A percentile compares a stretch with the other conserved stretches of the same genome.
phyloP scores from a whole-genome alignment of 2,888 invertebrate genomes.

The Conops quadrifasciatus region DNA sequence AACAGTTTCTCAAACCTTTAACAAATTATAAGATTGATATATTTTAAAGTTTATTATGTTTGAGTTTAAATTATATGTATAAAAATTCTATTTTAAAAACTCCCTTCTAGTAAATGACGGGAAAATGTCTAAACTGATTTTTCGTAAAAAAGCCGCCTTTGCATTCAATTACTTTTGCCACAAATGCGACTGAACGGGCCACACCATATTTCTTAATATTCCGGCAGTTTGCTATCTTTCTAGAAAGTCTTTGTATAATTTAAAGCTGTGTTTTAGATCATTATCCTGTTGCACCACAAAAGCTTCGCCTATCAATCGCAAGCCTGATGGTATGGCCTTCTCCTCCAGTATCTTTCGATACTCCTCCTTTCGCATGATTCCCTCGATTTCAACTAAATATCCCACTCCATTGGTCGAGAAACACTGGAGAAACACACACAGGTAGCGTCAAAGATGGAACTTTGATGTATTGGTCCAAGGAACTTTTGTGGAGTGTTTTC shows the following conservation, averaged over 20 bases:
- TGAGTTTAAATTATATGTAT: no score
- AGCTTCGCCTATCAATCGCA: not conserved
- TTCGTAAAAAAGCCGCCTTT: no score
- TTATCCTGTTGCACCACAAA: constrained; percentile 7
- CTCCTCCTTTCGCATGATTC: constrained; percentile 5
- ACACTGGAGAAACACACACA: not conserved
- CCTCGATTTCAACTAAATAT: not conserved
- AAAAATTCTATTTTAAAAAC: no score
- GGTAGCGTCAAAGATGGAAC: not conserved
- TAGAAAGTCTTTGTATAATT: not conserved
- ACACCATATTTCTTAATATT: no score
- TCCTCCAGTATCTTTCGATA: constrained; percentile 2
- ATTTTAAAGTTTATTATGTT: no score
- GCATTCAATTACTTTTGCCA: no score
- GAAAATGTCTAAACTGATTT: no score
- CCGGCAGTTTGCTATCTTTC: not conserved
- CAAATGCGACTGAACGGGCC: not conserved
- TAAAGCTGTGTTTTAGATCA: not conserved
- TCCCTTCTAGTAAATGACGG: no score
- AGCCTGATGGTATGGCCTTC: not conserved
- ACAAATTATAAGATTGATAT: no score
- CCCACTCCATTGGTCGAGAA: not conserved
- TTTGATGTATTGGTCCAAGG: not conserved
- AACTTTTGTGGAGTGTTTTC: not conserved
- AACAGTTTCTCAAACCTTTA: no score